These are phyloP conservation scores for Homarus gammarus DNA, from an alignment of 2,888 invertebrate genomes.

Conservation along the genomic window DNA sequence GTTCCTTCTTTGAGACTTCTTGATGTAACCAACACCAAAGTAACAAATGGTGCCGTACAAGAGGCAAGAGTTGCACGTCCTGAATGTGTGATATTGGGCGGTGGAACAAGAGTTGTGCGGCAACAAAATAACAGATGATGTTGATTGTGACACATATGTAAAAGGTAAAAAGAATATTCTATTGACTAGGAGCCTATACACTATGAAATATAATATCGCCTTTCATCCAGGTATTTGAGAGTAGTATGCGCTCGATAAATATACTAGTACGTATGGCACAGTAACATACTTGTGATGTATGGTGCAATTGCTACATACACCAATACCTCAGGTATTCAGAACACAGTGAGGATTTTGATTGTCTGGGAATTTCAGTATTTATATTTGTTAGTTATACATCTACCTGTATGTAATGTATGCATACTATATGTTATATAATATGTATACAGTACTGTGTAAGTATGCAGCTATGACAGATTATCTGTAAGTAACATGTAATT, in stretches of 20 bases:
- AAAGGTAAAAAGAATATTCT: not conserved
- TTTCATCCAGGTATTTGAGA: conserved; percentile 6
- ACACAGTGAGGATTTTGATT: not conserved
- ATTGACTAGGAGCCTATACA: not conserved
- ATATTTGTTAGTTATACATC: conserved; percentile 7
- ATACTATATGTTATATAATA: not conserved
- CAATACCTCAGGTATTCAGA: conserved; percentile 9
- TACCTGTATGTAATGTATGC: no score
- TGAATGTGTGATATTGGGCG: conserved; percentile 59
- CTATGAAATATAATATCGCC: not conserved
- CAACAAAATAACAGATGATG: conserved; percentile 60
- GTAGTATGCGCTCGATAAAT: not conserved
- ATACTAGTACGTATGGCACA: not conserved
- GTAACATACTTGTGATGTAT: not conserved
- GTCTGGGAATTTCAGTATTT: not conserved
- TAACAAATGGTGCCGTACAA: conserved; percentile 62
- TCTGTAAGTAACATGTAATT: not conserved
- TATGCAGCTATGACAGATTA: not conserved
- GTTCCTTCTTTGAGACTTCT: conserved; percentile 59
- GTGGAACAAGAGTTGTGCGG: conserved; percentile 50
- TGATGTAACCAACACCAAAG: conserved; percentile 66
- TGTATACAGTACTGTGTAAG: not conserved
- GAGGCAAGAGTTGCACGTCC: conserved; percentile 62
- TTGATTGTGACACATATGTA: not conserved
- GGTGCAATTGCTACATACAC: not conserved